Percentiles rank a stretch among this genome's conserved stretches.
phyloP scores from a whole-genome alignment of 2,797 vertebrate genomes.

The Spea hammondii region DNA sequence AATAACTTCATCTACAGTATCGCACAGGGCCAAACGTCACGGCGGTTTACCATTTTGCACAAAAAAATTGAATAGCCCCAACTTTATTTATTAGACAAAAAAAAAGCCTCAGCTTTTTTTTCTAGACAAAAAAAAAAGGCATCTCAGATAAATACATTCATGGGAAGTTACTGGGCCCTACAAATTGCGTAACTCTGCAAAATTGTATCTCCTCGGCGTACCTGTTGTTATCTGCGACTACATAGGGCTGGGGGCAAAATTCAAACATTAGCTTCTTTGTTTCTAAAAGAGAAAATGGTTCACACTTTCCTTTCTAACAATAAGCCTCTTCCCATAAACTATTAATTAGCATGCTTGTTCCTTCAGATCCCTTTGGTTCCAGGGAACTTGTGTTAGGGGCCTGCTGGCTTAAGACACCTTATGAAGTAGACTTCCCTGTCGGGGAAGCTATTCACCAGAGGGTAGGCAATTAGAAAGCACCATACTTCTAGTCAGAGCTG shows the following conservation, averaged over 20 bases:
- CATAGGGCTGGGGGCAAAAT: slow-evolving; percentile 29
- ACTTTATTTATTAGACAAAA: too few relatives aligned
- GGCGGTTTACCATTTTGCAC: not conserved
- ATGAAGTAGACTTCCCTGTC: slow-evolving; percentile 49
- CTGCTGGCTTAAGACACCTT: slow-evolving; percentile 51
- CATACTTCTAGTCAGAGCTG: slow-evolving; percentile 37
- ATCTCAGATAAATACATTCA: not conserved
- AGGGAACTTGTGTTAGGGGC: slow-evolving; percentile 47
- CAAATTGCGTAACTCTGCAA: slow-evolving; percentile 20
- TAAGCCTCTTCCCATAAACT: slow-evolving; percentile 47
- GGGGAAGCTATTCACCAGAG: slow-evolving; percentile 46
- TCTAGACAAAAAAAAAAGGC: too few relatives aligned
- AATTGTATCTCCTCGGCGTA: slow-evolving; percentile 26
- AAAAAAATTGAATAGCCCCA: not conserved
- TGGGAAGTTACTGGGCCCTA: slow-evolving; percentile 12
- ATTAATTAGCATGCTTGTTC: slow-evolving; percentile 51
- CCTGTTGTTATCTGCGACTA: slow-evolving; percentile 48
- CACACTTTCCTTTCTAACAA: slow-evolving; percentile 48
- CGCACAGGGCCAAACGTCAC: not conserved
- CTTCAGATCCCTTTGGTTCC: slow-evolving; percentile 45
- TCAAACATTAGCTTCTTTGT: slow-evolving; percentile 48
- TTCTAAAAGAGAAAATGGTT: slow-evolving; percentile 44
- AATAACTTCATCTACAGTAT: not conserved
- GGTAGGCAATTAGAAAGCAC: slow-evolving; percentile 49
- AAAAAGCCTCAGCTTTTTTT: too few relatives aligned